Conservation (phyloP, 2,113 vertebrate species). For the Megaptera novaeangliae region DNA sequence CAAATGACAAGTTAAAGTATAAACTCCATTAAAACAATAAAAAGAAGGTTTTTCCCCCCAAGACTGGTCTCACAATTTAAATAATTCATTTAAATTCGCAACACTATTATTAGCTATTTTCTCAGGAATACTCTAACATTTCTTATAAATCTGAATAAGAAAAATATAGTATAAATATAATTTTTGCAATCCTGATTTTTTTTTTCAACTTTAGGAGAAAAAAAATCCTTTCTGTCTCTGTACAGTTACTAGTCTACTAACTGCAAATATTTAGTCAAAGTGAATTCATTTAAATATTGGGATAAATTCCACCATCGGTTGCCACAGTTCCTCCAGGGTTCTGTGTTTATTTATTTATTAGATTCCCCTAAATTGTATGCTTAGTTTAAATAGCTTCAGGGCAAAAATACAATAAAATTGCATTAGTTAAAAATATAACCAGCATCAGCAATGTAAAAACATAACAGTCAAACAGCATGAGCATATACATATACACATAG, state of each 20-base stretch:
- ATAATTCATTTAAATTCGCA: background rate
- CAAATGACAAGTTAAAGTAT: background rate
- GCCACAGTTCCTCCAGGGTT: constrained; percentile 41
- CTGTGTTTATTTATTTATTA: constrained; percentile 61
- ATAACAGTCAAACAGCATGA: constrained; percentile 51
- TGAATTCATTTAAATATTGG: constrained; percentile 50
- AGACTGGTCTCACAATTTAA: background rate
- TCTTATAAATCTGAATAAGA: background rate
- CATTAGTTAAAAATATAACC: constrained; percentile 68
- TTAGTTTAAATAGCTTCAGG: constrained; percentile 60
- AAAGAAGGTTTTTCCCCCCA: background rate
- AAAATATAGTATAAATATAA: background rate
- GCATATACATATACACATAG: constrained; percentile 28
- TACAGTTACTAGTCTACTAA: constrained; percentile 19
- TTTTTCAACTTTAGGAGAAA: background rate
- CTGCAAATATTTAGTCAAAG: constrained; percentile 11
- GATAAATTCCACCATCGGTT: constrained; percentile 15
- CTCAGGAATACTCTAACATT: background rate
- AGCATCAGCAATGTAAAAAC: constrained; percentile 55
- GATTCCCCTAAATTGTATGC: constrained; percentile 33
- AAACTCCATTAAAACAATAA: background rate
- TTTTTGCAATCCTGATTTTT: background rate
- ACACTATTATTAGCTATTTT: background rate
- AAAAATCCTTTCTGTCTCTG: background rate
- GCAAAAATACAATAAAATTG: constrained; percentile 51